These are phyloP conservation scores for Dipodomys stephensi DNA, from an alignment of 2,113 vertebrate species.

Conservation along the genomic window DNA sequence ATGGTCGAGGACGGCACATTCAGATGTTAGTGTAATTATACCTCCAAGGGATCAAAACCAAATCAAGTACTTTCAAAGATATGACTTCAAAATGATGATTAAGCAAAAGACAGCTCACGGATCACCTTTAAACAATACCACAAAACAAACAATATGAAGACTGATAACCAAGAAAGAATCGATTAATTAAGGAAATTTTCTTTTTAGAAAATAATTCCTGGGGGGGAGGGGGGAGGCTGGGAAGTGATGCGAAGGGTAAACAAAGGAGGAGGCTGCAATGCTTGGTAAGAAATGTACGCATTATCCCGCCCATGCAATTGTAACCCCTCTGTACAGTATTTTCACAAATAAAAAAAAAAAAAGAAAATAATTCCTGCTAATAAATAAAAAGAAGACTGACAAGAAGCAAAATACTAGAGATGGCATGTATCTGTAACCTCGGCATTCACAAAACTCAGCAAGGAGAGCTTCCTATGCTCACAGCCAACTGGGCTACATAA, in stretches of 20 bases:
- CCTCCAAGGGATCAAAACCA: background rate
- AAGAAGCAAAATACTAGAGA: background rate
- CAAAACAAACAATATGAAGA: background rate
- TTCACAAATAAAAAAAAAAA: no score
- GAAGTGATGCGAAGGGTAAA: no score
- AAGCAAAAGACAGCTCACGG: background rate
- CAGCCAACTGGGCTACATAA: no score
- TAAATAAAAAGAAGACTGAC: background rate
- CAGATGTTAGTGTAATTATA: background rate
- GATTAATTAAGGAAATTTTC: background rate
- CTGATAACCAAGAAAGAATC: fast-evolving
- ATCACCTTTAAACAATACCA: background rate
- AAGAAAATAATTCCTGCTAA: background rate
- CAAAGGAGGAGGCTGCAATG: no score
- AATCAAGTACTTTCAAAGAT: background rate
- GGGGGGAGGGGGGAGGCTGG: no score
- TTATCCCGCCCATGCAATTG: no score
- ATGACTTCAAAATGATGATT: background rate
- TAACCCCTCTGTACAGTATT: no score
- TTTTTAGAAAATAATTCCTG: background rate
- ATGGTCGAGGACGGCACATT: background rate
- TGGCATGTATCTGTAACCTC: no score
- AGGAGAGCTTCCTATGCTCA: no score
- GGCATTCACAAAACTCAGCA: no score
- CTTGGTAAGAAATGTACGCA: no score